Conservation (phyloP, 2,888 invertebrate genomes). For the Amiota mariae region DNA sequence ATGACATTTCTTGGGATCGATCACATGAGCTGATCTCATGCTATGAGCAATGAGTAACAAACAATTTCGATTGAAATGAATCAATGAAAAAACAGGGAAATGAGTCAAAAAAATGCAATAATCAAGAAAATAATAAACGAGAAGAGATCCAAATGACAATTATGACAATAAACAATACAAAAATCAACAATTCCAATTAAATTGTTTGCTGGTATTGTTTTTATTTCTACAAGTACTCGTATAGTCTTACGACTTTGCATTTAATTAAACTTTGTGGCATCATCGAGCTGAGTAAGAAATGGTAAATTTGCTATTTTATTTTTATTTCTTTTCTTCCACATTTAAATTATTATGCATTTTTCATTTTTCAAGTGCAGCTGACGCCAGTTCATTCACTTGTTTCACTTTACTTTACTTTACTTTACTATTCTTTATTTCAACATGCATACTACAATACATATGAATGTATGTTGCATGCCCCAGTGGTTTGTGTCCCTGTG, state of each 20-base stretch:
- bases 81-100: background rate
- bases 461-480: background rate
- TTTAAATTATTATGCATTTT: slow-evolving; percentile 39
- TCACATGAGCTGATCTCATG: background rate
- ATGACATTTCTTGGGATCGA: slow-evolving; percentile 19
- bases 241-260: background rate
- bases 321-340: slow-evolving; percentile 22
- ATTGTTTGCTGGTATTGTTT: background rate
- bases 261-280: slow-evolving; percentile 36
- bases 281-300: no score
- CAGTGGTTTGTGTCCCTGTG: background rate
- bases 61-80: background rate
- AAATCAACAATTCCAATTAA: background rate
- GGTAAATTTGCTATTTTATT: background rate
- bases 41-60: slow-evolving; percentile 28
- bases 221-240: no score
- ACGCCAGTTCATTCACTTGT: slow-evolving; percentile 23
- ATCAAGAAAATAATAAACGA: background rate
- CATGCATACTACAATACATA: background rate
- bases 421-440: background rate
- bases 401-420: no score
- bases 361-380: slow-evolving; percentile 52
- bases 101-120: slow-evolving; percentile 27
- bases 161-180: no score
- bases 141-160: no score